Percentiles rank a stretch among this genome's conserved stretches.
Evolutionary conservation across 1,140 invertebrate species (phyloP).

Genomic region (Maniola jurtina): DNA sequence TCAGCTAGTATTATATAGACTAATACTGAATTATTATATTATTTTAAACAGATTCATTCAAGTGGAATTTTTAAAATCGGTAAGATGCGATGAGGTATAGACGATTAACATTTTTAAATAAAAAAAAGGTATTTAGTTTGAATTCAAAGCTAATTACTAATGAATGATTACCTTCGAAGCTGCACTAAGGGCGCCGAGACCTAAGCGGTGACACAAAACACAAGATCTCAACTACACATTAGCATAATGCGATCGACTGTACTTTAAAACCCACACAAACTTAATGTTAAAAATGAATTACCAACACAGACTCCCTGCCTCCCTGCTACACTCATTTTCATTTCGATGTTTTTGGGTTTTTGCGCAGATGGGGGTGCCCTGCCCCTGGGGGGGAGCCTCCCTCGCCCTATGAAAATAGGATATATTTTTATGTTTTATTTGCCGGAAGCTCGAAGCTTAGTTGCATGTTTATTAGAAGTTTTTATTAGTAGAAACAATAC

Average conservation of each 20-base stretch:
- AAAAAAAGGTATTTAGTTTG: neutral
- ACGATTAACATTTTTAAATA: too few species aligned
- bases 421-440: slow-evolving; percentile 79
- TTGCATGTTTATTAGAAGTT: slow-evolving; percentile 78
- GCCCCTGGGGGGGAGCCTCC: slow-evolving; percentile 39
- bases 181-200: neutral
- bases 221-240: slow-evolving; percentile 40
- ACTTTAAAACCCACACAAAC: slow-evolving; percentile 77
- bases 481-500: slow-evolving; percentile 76
- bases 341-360: slow-evolving; percentile 79
- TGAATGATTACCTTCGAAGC: neutral
- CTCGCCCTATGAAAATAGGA: slow-evolving; percentile 77
- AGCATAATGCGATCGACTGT: slow-evolving; percentile 63
- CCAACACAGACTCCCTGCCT: slow-evolving; percentile 64
- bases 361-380: slow-evolving; percentile 64
- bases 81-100: too few species aligned
- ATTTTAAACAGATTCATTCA: too few species aligned
- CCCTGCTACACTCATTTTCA: slow-evolving; percentile 75
- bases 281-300: slow-evolving; percentile 79
- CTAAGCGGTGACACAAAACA: neutral
- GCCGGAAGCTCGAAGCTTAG: slow-evolving; percentile 74
- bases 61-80: too few species aligned
- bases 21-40: too few species aligned
- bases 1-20: too few species aligned
- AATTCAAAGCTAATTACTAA: slow-evolving; percentile 3